Conservation (phyloP, 2,888 invertebrate species). For the Eristalinus sepulchralis region DNA sequence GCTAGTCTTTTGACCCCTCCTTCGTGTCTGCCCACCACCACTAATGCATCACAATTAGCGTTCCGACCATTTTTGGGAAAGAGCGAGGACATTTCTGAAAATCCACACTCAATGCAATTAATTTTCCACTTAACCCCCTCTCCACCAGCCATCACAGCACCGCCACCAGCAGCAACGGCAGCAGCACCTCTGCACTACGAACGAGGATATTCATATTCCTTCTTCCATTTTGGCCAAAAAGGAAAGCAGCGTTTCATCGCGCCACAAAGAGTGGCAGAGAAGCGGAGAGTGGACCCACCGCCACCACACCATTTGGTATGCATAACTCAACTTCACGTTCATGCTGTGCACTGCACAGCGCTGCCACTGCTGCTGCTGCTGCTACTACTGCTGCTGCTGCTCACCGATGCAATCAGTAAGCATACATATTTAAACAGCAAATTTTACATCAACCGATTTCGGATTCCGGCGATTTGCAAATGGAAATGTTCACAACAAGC, state of each 20-base stretch:
- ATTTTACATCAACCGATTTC: conserved; percentile 71
- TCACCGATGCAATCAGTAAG: conserved; percentile 71
- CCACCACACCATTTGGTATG: conserved; percentile 60
- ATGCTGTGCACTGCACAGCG: conserved; percentile 18
- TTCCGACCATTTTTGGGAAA: conserved; percentile 8
- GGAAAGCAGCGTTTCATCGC: background rate
- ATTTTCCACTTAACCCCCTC: conserved; percentile 50
- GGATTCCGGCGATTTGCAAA: conserved; percentile 72
- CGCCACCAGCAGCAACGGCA: conserved; percentile 6
- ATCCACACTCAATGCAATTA: conserved; percentile 58
- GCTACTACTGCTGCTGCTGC: conserved; percentile 17
- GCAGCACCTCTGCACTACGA: background rate
- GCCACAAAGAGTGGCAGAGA: conserved; percentile 15
- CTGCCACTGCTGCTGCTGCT: background rate
- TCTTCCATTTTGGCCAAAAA: background rate
- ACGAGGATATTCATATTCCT: background rate
- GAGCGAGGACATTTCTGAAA: conserved; percentile 21
- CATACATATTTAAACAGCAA: conserved; percentile 72
- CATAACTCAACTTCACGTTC: conserved; percentile 58
- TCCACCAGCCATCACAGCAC: conserved; percentile 8
- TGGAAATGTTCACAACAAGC: conserved; percentile 71
- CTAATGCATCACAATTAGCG: conserved; percentile 60
- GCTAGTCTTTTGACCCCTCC: background rate
- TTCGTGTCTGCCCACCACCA: background rate
- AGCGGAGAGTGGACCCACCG: background rate